Evolutionary conservation across 2,888 invertebrate species (phyloP).

Genomic region (Serrognathus titanus): DNA sequence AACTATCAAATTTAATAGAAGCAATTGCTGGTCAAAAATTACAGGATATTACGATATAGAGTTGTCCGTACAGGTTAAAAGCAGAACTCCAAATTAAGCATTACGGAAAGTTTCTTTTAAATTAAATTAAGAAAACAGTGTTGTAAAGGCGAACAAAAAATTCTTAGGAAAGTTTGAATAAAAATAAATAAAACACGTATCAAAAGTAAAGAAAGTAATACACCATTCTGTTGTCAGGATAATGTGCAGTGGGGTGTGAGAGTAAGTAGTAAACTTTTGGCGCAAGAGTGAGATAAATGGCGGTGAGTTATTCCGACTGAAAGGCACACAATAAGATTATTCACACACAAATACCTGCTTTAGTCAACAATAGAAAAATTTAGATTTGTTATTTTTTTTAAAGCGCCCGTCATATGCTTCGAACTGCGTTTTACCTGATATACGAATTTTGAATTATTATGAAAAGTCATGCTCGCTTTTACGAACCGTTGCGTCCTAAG

Average conservation of each 20-base stretch:
- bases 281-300: conserved; percentile 36
- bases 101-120: too few species aligned
- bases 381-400: conserved; percentile 26
- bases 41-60: too few species aligned
- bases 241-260: conserved; percentile 19
- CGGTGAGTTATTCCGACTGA: conserved; percentile 36
- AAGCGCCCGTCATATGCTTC: background rate
- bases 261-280: conserved; percentile 26
- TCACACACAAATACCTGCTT: conserved; percentile 43
- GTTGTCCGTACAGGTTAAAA: too few species aligned
- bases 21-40: too few species aligned
- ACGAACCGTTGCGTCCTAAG: conserved; percentile 12
- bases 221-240: conserved; percentile 10
- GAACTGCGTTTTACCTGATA: conserved; percentile 32
- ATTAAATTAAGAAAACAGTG: too few species aligned
- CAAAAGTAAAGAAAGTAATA: conserved; percentile 5
- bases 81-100: too few species aligned
- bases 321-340: conserved; percentile 38
- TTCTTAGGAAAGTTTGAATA: background rate
- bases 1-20: too few species aligned
- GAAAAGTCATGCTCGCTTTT: conserved; percentile 38
- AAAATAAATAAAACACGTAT: conserved; percentile 8
- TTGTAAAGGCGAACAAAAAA: too few species aligned
- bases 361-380: conserved; percentile 37
- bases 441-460: conserved; percentile 37